phyloP scores from a whole-genome alignment of 2,113 vertebrate species.

The Pelobates fuscus region DNA sequence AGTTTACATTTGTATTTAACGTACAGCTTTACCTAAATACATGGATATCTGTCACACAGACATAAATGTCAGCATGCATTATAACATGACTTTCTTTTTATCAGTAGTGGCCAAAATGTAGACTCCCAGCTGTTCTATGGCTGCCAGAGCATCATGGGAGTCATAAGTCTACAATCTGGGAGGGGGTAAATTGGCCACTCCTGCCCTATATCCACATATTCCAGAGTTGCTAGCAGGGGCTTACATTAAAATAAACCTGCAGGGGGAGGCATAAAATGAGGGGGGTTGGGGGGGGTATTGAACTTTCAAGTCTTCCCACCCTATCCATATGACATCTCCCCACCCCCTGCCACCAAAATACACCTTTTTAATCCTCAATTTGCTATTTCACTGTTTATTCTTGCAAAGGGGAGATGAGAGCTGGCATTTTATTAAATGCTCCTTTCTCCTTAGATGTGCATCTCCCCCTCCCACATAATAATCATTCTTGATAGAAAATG shows the following conservation, averaged over 20 bases:
- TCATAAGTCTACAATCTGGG: conserved; percentile 3
- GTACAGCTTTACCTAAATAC: too few species aligned
- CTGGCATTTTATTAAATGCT: conserved; percentile 17
- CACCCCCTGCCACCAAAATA: conserved; percentile 8
- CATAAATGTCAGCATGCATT: too few species aligned
- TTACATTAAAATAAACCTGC: conserved; percentile 10
- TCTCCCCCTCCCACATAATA: conserved; percentile 31
- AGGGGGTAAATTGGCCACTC: too few species aligned
- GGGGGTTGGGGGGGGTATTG: not conserved
- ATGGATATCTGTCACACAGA: too few species aligned
- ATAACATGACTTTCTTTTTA: too few species aligned
- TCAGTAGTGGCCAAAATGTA: too few species aligned
- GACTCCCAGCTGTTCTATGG: too few species aligned
- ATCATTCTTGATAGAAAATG: conserved; percentile 38
- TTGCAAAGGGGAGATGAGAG: not conserved
- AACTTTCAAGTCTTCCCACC: conserved; percentile 24
- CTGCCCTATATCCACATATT: too few species aligned
- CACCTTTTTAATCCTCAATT: not conserved
- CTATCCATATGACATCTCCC: not conserved
- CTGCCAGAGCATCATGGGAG: too few species aligned
- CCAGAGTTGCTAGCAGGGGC: too few species aligned
- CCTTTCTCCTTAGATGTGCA: conserved; percentile 26
- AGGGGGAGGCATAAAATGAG: not conserved
- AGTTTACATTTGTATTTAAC: too few species aligned
- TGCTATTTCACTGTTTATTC: conserved; percentile 5